Evolutionary conservation across 1,140 invertebrate genomes (phyloP).

Genomic region (Aphelinus certus): DNA sequence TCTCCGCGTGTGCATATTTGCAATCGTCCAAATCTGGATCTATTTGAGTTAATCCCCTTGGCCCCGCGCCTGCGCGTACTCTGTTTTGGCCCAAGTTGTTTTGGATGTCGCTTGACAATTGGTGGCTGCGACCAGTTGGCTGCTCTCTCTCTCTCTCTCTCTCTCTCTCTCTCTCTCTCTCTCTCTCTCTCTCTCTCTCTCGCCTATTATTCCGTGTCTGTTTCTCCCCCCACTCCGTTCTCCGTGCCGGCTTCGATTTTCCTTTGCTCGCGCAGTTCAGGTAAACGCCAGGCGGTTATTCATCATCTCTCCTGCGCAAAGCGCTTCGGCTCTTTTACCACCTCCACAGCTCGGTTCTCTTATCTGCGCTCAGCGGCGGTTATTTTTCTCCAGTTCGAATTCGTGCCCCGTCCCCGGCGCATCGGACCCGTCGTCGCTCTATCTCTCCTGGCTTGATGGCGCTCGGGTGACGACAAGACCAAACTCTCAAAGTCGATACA

Average conservation of each 20-base stretch:
- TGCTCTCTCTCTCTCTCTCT: not conserved
- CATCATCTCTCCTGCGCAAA: constrained; percentile 25
- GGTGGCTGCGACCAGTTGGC: too few relatives aligned
- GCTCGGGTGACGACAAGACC: constrained; percentile 46
- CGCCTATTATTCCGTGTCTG: too few relatives aligned
- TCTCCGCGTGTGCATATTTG: too few relatives aligned
- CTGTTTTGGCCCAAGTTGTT: too few relatives aligned
- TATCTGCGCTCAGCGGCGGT: constrained; percentile 26
- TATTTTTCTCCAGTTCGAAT: constrained; percentile 44
- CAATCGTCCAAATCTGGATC: too few relatives aligned
- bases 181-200: not conserved
- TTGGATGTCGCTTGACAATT: too few relatives aligned
- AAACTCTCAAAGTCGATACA: too few relatives aligned
- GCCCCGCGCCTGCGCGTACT: too few relatives aligned
- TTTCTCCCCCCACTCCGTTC: not conserved
- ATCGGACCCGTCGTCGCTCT: constrained; percentile 13
- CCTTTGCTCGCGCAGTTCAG: not conserved
- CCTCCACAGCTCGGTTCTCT: constrained; percentile 28
- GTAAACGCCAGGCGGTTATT: constrained; percentile 18
- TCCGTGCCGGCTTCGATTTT: too few relatives aligned
- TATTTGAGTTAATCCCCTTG: too few relatives aligned
- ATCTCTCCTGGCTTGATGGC: constrained; percentile 43
- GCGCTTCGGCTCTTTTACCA: constrained; percentile 35
- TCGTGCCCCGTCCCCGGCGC: constrained; percentile 36
- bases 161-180: not conserved